A percentile compares a stretch with the other conserved stretches of the same genome.
phyloP scores from a whole-genome alignment of 2,888 invertebrate species.

The Thecophora atra region DNA sequence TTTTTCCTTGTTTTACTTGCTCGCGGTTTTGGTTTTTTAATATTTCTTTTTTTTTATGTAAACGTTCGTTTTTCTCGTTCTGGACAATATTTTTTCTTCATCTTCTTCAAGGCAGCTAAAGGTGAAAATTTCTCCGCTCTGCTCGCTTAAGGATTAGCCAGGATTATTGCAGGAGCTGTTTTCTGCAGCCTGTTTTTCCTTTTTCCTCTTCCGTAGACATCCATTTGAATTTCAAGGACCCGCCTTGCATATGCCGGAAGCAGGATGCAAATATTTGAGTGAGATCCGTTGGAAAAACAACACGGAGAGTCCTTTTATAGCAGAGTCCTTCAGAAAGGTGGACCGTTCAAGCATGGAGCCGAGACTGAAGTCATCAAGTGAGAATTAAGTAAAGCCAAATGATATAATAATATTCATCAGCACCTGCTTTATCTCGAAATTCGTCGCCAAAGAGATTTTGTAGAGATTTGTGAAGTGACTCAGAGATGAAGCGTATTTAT shows the following conservation, averaged over 20 bases:
- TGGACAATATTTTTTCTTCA: conserved; percentile 8
- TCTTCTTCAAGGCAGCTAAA: neutral
- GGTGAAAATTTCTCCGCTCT: conserved; percentile 20
- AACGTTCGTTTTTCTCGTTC: conserved; percentile 29
- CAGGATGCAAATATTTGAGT: neutral
- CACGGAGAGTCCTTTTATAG: neutral
- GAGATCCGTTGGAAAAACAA: neutral
- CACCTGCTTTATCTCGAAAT: too few relatives aligned
- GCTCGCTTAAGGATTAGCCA: conserved; percentile 22
- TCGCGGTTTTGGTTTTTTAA: conserved; percentile 16
- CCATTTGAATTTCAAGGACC: neutral
- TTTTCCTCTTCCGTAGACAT: neutral
- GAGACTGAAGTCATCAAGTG: too few relatives aligned
- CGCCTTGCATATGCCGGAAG: neutral
- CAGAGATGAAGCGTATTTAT: too few relatives aligned
- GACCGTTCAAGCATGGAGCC: too few relatives aligned
- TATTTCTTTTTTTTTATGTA: conserved; percentile 15
- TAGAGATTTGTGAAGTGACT: too few relatives aligned
- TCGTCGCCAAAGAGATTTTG: too few relatives aligned
- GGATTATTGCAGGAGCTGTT: conserved; percentile 24
- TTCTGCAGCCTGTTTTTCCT: neutral
- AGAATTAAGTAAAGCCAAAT: too few relatives aligned
- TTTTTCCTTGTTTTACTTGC: conserved; percentile 6
- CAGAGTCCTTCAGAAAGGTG: too few relatives aligned
- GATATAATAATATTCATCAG: too few relatives aligned